phyloP scores from a whole-genome alignment of 2,888 invertebrate genomes.

The Oligia fasciuncula region DNA sequence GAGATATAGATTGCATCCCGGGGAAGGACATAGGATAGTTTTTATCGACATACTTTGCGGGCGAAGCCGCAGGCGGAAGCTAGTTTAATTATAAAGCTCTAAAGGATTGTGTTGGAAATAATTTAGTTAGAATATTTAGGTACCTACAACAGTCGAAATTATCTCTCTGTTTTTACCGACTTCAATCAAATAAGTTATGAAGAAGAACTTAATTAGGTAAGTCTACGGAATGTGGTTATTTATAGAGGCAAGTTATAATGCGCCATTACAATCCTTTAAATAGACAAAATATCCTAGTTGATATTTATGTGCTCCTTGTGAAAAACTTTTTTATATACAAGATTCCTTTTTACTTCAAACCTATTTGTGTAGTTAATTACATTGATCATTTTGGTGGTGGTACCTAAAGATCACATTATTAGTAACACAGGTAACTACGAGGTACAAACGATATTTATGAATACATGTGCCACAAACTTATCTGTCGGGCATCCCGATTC shows the following conservation, averaged over 20 bases:
- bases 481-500: background rate
- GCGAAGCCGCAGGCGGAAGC: too few species aligned
- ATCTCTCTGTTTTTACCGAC: background rate
- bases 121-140: slow-evolving; percentile 11
- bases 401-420: too few species aligned
- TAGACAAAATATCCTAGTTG: background rate
- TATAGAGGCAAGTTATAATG: background rate
- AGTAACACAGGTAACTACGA: background rate
- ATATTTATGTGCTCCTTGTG: background rate
- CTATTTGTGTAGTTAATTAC: background rate
- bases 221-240: background rate
- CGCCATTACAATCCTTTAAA: background rate
- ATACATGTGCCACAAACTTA: background rate
- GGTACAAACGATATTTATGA: background rate
- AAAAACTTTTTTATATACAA: too few species aligned
- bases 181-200: background rate
- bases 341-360: background rate
- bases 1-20: too few species aligned
- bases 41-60: too few species aligned
- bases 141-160: background rate
- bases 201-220: slow-evolving; percentile 1
- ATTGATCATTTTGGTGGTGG: background rate
- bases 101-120: slow-evolving; percentile 25
- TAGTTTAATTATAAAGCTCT: slow-evolving; percentile 23
- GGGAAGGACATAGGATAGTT: too few species aligned